phyloP scores from a whole-genome alignment of 2,797 vertebrate genomes.

The Chaunax sp. region DNA sequence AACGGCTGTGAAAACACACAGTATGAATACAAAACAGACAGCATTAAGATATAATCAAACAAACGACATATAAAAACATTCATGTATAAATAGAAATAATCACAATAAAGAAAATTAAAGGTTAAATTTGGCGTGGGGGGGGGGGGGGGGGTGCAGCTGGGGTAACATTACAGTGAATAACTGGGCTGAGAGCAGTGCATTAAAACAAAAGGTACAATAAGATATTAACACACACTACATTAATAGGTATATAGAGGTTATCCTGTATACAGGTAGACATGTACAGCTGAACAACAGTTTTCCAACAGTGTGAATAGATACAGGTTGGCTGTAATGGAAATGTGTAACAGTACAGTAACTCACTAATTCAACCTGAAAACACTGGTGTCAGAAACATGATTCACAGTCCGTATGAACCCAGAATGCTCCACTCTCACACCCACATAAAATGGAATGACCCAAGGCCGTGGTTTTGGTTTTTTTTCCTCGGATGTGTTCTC shows the following conservation, averaged over 20 bases:
- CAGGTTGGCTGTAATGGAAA: conserved; percentile 55
- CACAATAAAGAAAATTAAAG: conserved; percentile 63
- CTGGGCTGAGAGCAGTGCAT: conserved; percentile 77
- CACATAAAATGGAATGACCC: conserved; percentile 78
- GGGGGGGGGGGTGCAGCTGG: conserved; percentile 14
- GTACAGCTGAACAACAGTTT: conserved; percentile 62
- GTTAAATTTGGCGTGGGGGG: conserved; percentile 4
- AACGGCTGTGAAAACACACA: conserved; percentile 30
- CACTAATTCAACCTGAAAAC: conserved; percentile 61
- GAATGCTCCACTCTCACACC: conserved; percentile 43
- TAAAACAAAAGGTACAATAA: conserved; percentile 74
- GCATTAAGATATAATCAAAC: conserved; percentile 65
- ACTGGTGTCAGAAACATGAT: conserved; percentile 51
- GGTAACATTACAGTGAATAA: conserved; percentile 71
- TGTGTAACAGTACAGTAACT: conserved; percentile 65
- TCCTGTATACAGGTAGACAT: conserved; percentile 63
- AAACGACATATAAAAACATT: conserved; percentile 72
- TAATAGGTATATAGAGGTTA: conserved; percentile 59
- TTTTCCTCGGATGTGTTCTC: conserved; percentile 42
- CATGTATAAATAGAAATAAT: conserved; percentile 74
- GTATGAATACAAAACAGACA: conserved; percentile 42
- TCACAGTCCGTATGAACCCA: conserved; percentile 47
- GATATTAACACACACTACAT: conserved; percentile 77
- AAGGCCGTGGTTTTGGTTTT: conserved; percentile 51
- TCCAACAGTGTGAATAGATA: conserved; percentile 58